Evolutionary conservation across 1,140 invertebrate genomes (phyloP).

Genomic region (Drosophila parvula): DNA sequence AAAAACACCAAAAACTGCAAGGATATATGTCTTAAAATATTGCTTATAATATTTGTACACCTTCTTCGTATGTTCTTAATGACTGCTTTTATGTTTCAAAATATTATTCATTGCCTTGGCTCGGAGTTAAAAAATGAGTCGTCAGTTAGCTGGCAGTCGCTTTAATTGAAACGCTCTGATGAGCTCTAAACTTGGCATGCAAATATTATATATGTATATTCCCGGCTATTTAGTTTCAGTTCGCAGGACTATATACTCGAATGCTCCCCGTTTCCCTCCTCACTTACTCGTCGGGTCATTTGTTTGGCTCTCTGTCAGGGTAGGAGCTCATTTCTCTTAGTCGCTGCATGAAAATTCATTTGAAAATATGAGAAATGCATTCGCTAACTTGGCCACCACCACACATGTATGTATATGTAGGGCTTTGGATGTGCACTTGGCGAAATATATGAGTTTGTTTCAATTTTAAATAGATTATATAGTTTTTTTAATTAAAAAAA

Average conservation of each 20-base stretch:
- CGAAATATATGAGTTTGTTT: neutral
- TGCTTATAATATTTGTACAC: neutral
- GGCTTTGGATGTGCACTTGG: neutral
- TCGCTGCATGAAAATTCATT: conserved; percentile 66
- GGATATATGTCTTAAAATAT: too few species aligned
- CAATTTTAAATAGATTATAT: neutral
- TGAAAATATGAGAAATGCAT: conserved; percentile 63
- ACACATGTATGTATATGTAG: conserved; percentile 13
- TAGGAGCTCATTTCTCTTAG: conserved; percentile 57
- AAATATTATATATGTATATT: conserved; percentile 26
- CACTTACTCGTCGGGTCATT: conserved; percentile 28
- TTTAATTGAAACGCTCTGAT: conserved; percentile 11
- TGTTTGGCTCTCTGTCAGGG: conserved; percentile 33
- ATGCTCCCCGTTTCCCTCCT: neutral
- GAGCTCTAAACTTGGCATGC: conserved; percentile 15
- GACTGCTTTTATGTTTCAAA: too few species aligned
- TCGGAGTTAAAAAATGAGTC: neutral
- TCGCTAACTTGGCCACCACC: conserved; percentile 26
- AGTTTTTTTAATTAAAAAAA: neutral
- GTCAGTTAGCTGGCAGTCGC: neutral
- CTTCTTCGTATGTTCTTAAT: neutral
- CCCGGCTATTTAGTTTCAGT: conserved; percentile 15
- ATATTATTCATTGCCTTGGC: neutral
- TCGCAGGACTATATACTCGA: neutral
- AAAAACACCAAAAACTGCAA: too few species aligned